These are phyloP conservation scores for Lissocephala sabroskyi DNA, from an alignment of 2,888 invertebrate species.

Conservation along the genomic window DNA sequence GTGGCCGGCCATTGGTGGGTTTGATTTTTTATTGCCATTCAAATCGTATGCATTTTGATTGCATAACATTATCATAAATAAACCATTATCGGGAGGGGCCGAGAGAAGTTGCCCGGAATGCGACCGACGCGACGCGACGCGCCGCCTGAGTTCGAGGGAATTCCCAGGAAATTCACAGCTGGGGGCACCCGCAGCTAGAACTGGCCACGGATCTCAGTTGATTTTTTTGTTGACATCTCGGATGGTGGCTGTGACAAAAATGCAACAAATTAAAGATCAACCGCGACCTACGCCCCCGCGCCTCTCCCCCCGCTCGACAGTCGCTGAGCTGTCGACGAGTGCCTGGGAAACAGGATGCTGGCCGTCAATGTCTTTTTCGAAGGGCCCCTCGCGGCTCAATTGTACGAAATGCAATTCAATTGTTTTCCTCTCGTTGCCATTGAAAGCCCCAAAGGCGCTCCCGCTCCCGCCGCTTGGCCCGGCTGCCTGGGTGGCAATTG, in stretches of 20 bases:
- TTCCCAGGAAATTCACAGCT: conserved; percentile 72
- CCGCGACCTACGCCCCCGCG: too few species aligned
- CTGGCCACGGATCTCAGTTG: too few species aligned
- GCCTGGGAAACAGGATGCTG: conserved; percentile 46
- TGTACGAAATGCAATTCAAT: not conserved
- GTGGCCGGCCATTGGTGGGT: conserved; percentile 26
- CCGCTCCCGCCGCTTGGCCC: conserved; percentile 4
- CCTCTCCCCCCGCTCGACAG: too few species aligned
- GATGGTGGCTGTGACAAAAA: not conserved
- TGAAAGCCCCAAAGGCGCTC: too few species aligned
- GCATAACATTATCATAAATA: conserved; percentile 69
- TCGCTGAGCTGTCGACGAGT: too few species aligned
- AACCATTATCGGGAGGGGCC: conserved; percentile 53
- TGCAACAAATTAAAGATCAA: conserved; percentile 65
- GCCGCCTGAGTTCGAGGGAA: conserved; percentile 47
- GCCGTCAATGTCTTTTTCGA: conserved; percentile 37
- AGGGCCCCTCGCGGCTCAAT: too few species aligned
- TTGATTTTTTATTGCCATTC: conserved; percentile 67
- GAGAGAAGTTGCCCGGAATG: conserved; percentile 4
- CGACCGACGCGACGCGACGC: not conserved
- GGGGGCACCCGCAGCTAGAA: conserved; percentile 31
- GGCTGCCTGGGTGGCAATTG: conserved; percentile 70
- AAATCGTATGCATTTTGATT: conserved; percentile 68
- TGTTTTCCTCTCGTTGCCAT: not conserved
- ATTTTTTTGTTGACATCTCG: not conserved